Evolutionary conservation across 30 jellyfish, hydroid and myxozoan species (phyloP).

Genomic region (Aurelia coerulea): DNA sequence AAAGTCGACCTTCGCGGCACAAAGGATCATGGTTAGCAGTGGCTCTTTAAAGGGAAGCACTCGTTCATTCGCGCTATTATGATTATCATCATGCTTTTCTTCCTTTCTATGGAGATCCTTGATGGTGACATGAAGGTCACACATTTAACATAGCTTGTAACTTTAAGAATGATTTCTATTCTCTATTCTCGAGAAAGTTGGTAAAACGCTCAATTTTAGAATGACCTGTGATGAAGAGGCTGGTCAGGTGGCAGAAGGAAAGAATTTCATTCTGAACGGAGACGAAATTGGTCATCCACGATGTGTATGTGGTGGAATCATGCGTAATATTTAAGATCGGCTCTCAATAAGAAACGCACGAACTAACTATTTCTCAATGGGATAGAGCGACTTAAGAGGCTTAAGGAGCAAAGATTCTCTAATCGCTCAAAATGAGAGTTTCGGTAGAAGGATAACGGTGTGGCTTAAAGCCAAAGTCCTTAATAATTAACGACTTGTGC

Average conservation of each 20-base stretch:
- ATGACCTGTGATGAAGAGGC: conserved; percentile 29
- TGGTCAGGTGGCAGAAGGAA: conserved; percentile 48
- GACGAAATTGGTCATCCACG: not conserved
- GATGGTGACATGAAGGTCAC: too few relatives aligned
- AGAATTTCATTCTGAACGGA: conserved; percentile 30
- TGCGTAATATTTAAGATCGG: conserved; percentile 51
- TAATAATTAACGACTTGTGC: conserved; percentile 50
- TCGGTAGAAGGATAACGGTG: conserved; percentile 37
- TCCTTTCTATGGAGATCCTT: too few relatives aligned
- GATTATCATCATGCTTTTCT: too few relatives aligned
- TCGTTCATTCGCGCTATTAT: too few relatives aligned
- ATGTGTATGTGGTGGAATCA: conserved; percentile 41
- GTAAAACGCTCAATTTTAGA: not conserved
- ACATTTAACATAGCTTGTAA: too few relatives aligned
- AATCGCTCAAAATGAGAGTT: conserved; percentile 57
- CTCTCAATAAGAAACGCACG: conserved; percentile 56
- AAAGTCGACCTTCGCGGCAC: too few relatives aligned
- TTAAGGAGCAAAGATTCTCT: conserved; percentile 49
- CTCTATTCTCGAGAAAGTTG: too few relatives aligned
- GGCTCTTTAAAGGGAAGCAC: too few relatives aligned
- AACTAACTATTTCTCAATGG: conserved; percentile 54
- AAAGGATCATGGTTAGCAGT: too few relatives aligned
- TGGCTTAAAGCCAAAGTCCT: conserved; percentile 54
- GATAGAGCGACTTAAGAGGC: conserved; percentile 52
- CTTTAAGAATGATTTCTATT: too few relatives aligned